A percentile compares a stretch with the other conserved stretches of the same genome.
These are phyloP conservation scores for Acomys russatus DNA, from an alignment of 2,797 vertebrate genomes.

Conservation along the genomic window DNA sequence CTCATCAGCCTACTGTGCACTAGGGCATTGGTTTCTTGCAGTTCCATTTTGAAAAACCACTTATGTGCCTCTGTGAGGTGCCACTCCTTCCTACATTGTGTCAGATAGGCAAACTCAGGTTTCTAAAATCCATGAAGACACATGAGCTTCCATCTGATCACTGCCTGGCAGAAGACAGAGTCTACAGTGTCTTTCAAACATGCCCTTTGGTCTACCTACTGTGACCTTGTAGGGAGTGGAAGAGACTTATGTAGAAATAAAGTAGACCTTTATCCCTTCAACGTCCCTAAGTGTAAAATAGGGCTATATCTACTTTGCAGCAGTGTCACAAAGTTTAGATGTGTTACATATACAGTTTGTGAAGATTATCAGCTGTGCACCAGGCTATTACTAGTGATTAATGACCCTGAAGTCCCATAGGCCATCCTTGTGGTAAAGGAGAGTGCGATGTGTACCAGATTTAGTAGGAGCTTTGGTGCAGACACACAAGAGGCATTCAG, in stretches of 20 bases:
- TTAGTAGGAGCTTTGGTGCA: not conserved
- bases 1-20: not conserved
- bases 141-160: not conserved
- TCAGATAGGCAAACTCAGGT: not conserved
- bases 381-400: not conserved
- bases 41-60: not conserved
- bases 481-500: fast-evolving
- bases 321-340: not conserved
- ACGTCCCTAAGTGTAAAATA: not conserved
- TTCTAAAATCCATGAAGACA: not conserved
- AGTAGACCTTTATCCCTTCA: not conserved
- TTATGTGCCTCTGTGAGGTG: not conserved
- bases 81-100: not conserved
- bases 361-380: not conserved
- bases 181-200: not conserved
- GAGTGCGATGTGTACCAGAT: not conserved
- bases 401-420: not conserved
- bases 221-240: not conserved
- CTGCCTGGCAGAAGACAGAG: not conserved
- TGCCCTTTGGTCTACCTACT: not conserved
- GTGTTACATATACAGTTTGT: not conserved
- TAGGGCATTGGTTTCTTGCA: not conserved
- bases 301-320: not conserved
- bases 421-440: not conserved
- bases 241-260: too few relatives aligned